Evolutionary conservation across 2,113 vertebrate genomes (phyloP).

Genomic region (Xenopus tropicalis): UCB_Xtro_10.0 CM004447.2:80821001-80821500

Average conservation of each 20-base stretch:
- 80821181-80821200: slow-evolving; percentile 99
- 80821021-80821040: slow-evolving; percentile 36
- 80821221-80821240: slow-evolving; percentile 96
- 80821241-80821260: slow-evolving; percentile 97
- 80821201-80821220: slow-evolving; percentile 94
- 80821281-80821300: slow-evolving; percentile 98
- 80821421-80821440: too few relatives aligned
- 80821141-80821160: slow-evolving; percentile 96
- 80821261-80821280: slow-evolving; percentile 96
- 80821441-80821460: too few relatives aligned
- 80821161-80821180: slow-evolving; percentile 95
- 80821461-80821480: too few relatives aligned
- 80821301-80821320: slow-evolving; percentile 95
- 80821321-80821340: slow-evolving; percentile 98
- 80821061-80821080: slow-evolving; percentile 25
- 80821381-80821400: slow-evolving; percentile 97
- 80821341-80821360: slow-evolving; percentile 97
- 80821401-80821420: slow-evolving; percentile 82
- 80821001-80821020: slow-evolving; percentile 38
- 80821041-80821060: slow-evolving; percentile 38
- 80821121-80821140: slow-evolving; percentile 1
- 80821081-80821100: slow-evolving; percentile 23
- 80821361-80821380: slow-evolving; percentile 97
- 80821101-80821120: slow-evolving; percentile 4
- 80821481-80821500: too few relatives aligned